Base-by-base conservation (phyloP, 2,113 vertebrate species). In the Hippocampus barbouri region DNA sequence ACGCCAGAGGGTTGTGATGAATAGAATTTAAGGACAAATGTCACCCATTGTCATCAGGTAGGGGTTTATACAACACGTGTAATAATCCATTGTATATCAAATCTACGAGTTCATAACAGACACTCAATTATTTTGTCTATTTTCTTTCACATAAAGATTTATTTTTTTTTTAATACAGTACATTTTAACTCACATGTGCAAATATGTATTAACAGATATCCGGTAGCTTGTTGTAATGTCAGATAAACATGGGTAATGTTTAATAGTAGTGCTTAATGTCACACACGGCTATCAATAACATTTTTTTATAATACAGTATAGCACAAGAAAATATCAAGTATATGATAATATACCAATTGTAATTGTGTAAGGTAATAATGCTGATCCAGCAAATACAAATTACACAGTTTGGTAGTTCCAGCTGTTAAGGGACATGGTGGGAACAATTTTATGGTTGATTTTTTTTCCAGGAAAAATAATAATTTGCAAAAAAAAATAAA, bases 131-230 rank as follows among this genome's bases (percentile, higher is more conserved):
- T 10, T 45, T 10, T 45, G 53, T 25, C 6, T 38, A 38, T 38
- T 54, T n/a, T n/a, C 25, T 57, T 57, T 57, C 27, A 25, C 10
- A 11, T 57, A 57, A 23, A n/a, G 20, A 23, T 25, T 59, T 6
- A 16, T 34, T 30, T 16, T 60, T 60, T 61, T 12, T 34, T 61
- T 8, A 20, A 61, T 34, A 60, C 25, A 15, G 25, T 60, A 14
- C 57, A 60, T 30, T 60, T 60, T 1, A 63, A 63, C 56, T 47
- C 68, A 72, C 25, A 25, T 73, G 62, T 68, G 41, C 62, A 47
- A 67, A 79, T 73, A 79, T 66, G 78, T 73, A 74, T 77, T 56
- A 78, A 77, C 66, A 80, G 70, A 70, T 74, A 51, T 73, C 76
- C 79, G 77, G 71, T 51, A 84, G 43, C 69, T 40, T 64, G 54